These are phyloP conservation scores for Bombus polaris DNA, from an alignment of 1,140 invertebrate genomes.

Conservation along the genomic window DNA sequence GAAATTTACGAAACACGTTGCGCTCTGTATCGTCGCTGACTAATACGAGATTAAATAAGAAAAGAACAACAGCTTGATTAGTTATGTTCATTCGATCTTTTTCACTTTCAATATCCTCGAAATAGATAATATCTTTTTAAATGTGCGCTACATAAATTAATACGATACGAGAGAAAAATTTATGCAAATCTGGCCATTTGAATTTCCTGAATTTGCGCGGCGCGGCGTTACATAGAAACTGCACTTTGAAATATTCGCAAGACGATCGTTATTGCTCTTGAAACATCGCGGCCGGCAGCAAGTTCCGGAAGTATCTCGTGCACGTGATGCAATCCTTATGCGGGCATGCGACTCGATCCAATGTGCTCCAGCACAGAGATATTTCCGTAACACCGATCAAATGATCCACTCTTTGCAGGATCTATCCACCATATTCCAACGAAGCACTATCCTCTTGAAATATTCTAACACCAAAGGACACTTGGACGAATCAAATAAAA, in stretches of 20 bases:
- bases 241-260: background rate
- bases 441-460: background rate
- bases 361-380: slow-evolving; percentile 15
- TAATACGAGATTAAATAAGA: slow-evolving; percentile 4
- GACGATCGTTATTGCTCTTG: no score
- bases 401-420: background rate
- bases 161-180: background rate
- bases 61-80: background rate
- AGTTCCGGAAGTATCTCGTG: background rate
- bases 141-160: background rate
- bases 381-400: slow-evolving; percentile 32
- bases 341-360: slow-evolving; percentile 36
- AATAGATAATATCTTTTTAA: background rate
- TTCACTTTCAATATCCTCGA: background rate
- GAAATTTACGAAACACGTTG: slow-evolving; percentile 1
- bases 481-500: background rate
- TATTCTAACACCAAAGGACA: background rate
- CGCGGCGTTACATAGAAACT: background rate
- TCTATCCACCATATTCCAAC: background rate
- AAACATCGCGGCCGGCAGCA: background rate
- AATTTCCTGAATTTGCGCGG: background rate
- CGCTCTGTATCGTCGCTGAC: slow-evolving; percentile 3
- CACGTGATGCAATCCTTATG: slow-evolving; percentile 44
- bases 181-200: background rate
- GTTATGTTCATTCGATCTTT: background rate